A percentile compares a stretch with the other conserved stretches of the same genome.
Conservation (phyloP, 2,113 vertebrate genomes). For the Puffinus mauretanicus region DNA sequence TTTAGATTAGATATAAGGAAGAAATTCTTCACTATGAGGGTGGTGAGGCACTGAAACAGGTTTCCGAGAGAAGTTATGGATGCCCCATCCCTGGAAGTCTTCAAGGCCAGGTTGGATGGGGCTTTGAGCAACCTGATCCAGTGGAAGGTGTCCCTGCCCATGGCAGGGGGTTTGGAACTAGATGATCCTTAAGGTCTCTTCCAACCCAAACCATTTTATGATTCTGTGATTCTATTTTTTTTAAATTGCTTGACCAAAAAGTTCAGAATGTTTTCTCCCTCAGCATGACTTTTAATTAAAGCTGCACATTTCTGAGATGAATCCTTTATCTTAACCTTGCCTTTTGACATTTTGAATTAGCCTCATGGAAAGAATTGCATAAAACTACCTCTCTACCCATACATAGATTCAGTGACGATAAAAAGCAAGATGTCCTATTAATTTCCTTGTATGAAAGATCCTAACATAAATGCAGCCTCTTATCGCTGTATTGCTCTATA, state of each 20-base stretch:
- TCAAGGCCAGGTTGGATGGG: too few species aligned
- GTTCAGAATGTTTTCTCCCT: neutral
- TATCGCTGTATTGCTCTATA: neutral
- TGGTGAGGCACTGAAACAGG: too few species aligned
- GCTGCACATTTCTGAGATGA: neutral
- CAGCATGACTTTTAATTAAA: neutral
- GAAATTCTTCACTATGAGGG: too few species aligned
- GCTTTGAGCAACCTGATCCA: too few species aligned
- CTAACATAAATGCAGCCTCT: neutral
- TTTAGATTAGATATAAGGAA: too few species aligned
- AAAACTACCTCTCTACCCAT: neutral
- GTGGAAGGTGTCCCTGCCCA: too few species aligned
- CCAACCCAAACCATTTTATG: too few species aligned
- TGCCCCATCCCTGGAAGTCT: too few species aligned
- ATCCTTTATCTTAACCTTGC: neutral
- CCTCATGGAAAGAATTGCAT: neutral
- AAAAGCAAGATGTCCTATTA: neutral
- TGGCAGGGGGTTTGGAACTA: too few species aligned
- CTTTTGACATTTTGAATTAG: conserved; percentile 33
- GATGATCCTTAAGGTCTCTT: too few species aligned
- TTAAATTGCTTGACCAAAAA: conserved; percentile 32
- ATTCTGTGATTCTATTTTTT: neutral
- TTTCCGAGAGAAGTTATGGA: too few species aligned
- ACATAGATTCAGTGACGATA: neutral
- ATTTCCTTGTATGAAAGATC: conserved; percentile 11